Conservation (phyloP, 2,797 vertebrate genomes). For the Tangara arthus region DNA sequence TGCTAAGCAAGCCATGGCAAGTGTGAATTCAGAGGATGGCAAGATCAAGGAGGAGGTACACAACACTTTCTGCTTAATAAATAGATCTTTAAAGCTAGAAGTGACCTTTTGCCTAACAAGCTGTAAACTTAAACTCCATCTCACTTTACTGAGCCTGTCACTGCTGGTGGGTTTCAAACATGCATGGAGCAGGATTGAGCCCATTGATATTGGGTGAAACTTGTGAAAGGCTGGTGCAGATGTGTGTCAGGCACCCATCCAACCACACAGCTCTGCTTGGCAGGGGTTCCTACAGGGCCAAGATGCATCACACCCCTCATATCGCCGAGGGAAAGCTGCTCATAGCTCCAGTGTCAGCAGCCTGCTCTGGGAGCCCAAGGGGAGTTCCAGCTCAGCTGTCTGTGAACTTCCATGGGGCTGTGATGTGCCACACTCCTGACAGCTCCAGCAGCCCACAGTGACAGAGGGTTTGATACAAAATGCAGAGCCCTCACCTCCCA, state of each 20-base stretch:
- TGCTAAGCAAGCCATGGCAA: background rate
- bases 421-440: slow-evolving; percentile 35
- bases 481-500: slow-evolving; percentile 52
- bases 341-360: background rate
- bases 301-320: background rate
- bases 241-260: background rate
- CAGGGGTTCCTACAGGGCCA: background rate
- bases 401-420: slow-evolving; percentile 11
- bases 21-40: background rate
- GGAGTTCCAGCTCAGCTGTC: slow-evolving; percentile 44
- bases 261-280: background rate
- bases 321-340: background rate
- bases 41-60: background rate
- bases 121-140: background rate
- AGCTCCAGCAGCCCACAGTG: slow-evolving; percentile 42
- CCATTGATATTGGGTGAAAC: background rate
- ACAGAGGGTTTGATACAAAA: slow-evolving; percentile 53
- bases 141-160: background rate
- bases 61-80: background rate
- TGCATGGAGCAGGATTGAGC: background rate
- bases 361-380: background rate
- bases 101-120: background rate
- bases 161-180: background rate
- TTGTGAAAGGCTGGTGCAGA: background rate
- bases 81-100: background rate